Conservation (phyloP, 2,797 vertebrate species). For the Luscinia megarhynchos region DNA sequence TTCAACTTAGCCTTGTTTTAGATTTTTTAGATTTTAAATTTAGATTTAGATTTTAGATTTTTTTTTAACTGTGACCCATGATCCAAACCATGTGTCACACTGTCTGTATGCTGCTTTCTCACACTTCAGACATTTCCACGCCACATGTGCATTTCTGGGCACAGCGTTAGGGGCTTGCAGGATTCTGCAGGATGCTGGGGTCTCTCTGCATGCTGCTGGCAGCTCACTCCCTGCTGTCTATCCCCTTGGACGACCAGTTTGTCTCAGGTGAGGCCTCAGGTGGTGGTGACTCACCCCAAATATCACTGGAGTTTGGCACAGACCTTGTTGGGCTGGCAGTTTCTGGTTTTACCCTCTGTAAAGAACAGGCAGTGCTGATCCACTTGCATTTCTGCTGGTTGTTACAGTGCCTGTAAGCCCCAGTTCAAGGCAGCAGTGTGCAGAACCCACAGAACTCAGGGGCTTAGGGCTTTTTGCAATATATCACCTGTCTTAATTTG, state of each 20-base stretch:
- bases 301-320: background rate
- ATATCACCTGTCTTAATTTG: background rate
- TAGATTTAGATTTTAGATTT: background rate
- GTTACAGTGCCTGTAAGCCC: rapidly evolving
- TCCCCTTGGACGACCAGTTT: background rate
- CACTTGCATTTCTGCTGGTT: background rate
- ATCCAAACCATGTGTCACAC: background rate
- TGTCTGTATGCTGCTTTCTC: background rate
- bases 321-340: background rate
- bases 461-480: background rate
- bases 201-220: background rate
- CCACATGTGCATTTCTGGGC: background rate
- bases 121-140: background rate
- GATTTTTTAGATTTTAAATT: background rate
- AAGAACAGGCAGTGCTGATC: background rate
- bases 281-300: background rate
- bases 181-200: background rate
- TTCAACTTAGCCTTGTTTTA: background rate
- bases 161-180: background rate
- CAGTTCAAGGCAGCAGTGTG: background rate
- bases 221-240: rapidly evolving
- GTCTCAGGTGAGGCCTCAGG: background rate
- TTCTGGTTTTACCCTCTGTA: background rate
- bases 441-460: background rate
- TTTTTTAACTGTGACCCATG: background rate